Conservation (phyloP, 53 echinoderm and acorn worm genomes). For the Hippasteria phrygiana region DNA sequence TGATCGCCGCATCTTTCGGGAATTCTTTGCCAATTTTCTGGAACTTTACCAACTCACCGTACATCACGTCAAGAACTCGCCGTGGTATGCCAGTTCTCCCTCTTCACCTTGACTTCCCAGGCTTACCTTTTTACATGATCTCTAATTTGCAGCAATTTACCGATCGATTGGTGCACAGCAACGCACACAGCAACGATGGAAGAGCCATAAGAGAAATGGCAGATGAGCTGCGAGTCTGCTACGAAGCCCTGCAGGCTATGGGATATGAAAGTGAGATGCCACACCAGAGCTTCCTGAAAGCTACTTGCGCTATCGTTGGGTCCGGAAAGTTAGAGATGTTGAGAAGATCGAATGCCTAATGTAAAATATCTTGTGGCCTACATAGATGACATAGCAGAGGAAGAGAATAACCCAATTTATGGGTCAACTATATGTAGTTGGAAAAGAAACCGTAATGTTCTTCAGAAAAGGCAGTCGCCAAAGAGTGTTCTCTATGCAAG, state of each 20-base stretch:
- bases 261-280: constrained; percentile 33
- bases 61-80: too few species aligned
- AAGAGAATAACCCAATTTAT: constrained; percentile 1
- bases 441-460: too few species aligned
- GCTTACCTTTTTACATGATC: too few species aligned
- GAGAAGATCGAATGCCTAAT: constrained; percentile 1
- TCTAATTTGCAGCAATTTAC: too few species aligned
- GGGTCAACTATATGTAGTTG: not conserved
- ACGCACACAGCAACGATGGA: too few species aligned
- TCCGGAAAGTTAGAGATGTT: constrained; percentile 3
- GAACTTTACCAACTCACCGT: too few species aligned
- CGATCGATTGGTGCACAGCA: too few species aligned
- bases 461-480: not conserved
- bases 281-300: constrained; percentile 22
- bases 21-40: too few species aligned
- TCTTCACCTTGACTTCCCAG: too few species aligned
- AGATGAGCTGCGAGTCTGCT: constrained; percentile 38
- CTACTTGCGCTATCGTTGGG: constrained; percentile 19
- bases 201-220: constrained; percentile 17
- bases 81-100: too few species aligned
- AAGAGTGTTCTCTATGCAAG: constrained; percentile 53
- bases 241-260: constrained; percentile 31
- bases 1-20: too few species aligned
- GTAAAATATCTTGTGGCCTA: constrained; percentile 12
- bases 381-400: constrained; percentile 30